These are phyloP conservation scores for Spilarctia lutea DNA, from an alignment of 2,888 invertebrate species.

Conservation along the genomic window DNA sequence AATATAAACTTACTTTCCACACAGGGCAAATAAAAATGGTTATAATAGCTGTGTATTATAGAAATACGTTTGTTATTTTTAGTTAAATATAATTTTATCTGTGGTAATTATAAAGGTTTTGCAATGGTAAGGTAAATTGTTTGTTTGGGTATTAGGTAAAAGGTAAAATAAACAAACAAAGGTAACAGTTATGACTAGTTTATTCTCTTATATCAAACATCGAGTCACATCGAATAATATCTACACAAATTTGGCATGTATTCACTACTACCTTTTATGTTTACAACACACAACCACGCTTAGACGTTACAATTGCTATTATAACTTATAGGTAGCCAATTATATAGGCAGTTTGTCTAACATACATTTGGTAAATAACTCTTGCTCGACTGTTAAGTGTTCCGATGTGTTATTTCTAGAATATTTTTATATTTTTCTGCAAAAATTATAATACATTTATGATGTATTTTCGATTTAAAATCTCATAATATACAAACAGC, in stretches of 20 bases:
- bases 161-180: conserved; percentile 39
- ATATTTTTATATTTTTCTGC: neutral
- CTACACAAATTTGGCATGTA: conserved; percentile 75
- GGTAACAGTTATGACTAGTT: conserved; percentile 76
- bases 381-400: neutral
- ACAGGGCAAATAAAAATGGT: neutral
- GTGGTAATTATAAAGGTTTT: conserved; percentile 1
- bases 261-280: conserved; percentile 62
- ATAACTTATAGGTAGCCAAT: conserved; percentile 54
- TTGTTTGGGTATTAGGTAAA: conserved; percentile 3
- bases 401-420: neutral
- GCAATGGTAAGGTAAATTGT: neutral
- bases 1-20: neutral
- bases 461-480: conserved; percentile 20
- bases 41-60: neutral
- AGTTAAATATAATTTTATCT: neutral
- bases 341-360: conserved; percentile 36
- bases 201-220: conserved; percentile 73
- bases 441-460: neutral
- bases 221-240: conserved; percentile 71
- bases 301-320: conserved; percentile 38
- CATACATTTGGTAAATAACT: neutral
- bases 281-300: conserved; percentile 58
- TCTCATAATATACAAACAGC: conserved; percentile 48
- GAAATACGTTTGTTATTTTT: neutral